Conservation (phyloP, 2,888 invertebrate genomes). For the Lepetodrilus schrolli region DNA sequence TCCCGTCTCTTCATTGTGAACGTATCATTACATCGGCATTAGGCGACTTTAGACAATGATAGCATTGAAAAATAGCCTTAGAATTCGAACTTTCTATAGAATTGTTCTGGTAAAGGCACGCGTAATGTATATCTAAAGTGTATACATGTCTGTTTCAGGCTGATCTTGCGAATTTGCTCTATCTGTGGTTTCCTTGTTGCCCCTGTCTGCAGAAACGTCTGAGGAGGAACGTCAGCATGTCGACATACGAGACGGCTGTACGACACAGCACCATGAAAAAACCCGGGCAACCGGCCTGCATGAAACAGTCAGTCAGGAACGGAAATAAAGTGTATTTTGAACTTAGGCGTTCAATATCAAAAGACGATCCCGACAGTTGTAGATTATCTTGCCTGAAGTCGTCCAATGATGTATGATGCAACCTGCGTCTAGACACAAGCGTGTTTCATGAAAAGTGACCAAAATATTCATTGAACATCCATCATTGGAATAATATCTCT, state of each 20-base stretch:
- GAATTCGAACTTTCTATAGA: too few species aligned
- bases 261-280: slow-evolving; percentile 47
- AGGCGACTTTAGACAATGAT: too few species aligned
- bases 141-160: slow-evolving; percentile 47
- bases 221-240: slow-evolving; percentile 55
- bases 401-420: not conserved
- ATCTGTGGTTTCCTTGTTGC: slow-evolving; percentile 66
- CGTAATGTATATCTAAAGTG: too few species aligned
- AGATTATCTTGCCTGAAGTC: not conserved
- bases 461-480: too few species aligned
- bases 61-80: too few species aligned
- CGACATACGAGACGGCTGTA: slow-evolving; percentile 59
- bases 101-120: too few species aligned
- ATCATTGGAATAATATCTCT: too few species aligned
- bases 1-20: too few species aligned
- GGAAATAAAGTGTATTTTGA: slow-evolving; percentile 32
- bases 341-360: slow-evolving; percentile 27
- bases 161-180: slow-evolving; percentile 59
- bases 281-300: not conserved
- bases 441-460: too few species aligned
- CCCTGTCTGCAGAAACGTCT: slow-evolving; percentile 60
- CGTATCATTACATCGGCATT: too few species aligned
- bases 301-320: slow-evolving; percentile 24
- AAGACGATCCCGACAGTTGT: slow-evolving; percentile 25
- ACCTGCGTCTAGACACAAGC: too few species aligned